A percentile compares a stretch with the other conserved stretches of the same genome.
phyloP scores from a whole-genome alignment of 1,140 invertebrate species.

The Rhyzopertha dominica region DNA sequence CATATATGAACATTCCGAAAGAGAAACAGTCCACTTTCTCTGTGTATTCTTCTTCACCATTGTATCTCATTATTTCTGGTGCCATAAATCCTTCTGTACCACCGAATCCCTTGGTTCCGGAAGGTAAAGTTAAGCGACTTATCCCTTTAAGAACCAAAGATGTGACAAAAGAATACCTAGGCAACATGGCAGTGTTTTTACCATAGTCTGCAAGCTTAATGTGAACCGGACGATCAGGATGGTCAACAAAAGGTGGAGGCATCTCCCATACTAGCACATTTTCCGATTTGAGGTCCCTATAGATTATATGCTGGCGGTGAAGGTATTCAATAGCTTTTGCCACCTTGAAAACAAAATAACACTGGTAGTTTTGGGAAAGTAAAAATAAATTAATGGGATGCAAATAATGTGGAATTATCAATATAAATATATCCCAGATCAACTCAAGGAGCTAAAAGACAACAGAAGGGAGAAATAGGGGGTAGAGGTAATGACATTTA shows the following conservation, averaged over 20 bases:
- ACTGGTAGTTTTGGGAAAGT: no score
- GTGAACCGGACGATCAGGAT: slow-evolving; percentile 64
- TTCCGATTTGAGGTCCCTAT: slow-evolving; percentile 95
- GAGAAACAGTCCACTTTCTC: slow-evolving; percentile 99
- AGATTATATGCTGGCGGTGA: slow-evolving; percentile 91
- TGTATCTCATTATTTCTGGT: slow-evolving; percentile 96
- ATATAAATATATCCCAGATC: no score
- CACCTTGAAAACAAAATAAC: slow-evolving; percentile 50
- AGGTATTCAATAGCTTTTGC: slow-evolving; percentile 94
- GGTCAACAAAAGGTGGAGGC: slow-evolving; percentile 66
- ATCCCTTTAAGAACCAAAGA: slow-evolving; percentile 57
- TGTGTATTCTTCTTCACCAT: slow-evolving; percentile 98
- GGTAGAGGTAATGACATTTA: no score
- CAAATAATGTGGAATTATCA: no score
- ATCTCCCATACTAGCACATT: slow-evolving; percentile 97
- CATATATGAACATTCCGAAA: slow-evolving; percentile 99
- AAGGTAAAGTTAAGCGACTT: slow-evolving; percentile 79
- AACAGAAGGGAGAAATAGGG: no score
- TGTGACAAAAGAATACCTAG: slow-evolving; percentile 12
- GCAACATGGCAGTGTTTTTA: slow-evolving; percentile 32
- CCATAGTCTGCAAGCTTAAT: slow-evolving; percentile 96
- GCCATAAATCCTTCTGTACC: slow-evolving; percentile 98
- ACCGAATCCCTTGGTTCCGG: slow-evolving; percentile 95
- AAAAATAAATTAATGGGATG: no score
- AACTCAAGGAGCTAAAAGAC: no score